Evolutionary conservation across 2,888 invertebrate species (phyloP), one percentile per base, ranked within the genome.

Genomic region (Eurytoma californica): DNA sequence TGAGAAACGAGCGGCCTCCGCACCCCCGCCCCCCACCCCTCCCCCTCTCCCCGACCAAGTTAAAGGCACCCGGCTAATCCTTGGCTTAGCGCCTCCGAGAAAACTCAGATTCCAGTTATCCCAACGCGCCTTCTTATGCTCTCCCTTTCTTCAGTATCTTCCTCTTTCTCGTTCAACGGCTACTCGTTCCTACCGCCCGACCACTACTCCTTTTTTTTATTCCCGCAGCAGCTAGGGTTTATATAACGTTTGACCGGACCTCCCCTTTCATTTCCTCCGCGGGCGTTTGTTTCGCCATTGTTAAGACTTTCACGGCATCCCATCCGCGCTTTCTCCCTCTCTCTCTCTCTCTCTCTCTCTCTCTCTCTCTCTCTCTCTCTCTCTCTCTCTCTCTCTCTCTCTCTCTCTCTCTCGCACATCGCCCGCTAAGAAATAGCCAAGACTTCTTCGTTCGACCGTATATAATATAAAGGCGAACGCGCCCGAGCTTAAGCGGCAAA

Each of bases 41-140:
- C n/a, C n/a, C n/a, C n/a, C n/a, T n/a, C n/a, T n/a, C n/a, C n/a
- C n/a, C 80, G 83, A 84, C 83, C 85, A 84, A 87, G 87, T 87
- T 88, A 87, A 87, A 87, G 88, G 83, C 87, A 28, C 57, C 60
- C 16, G 39, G 47, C 30, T 88, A 88, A 88, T 88, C 88, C 87
- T 60, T 83, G 87, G 85, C 85, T 88, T 87, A 87, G 82, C 82
- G 83, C 80, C 30, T 30, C 30, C 53, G 82, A 85, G 87, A 88
- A 88, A 88, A 88, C 88, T 86, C 86, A 84, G 87, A 87, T 87
- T 87, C 84, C 83, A 88, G 85, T 87, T 87, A 86, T 87, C 85
- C 86, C 83, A 30, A 30, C 30, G 30, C 4, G 30, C 30, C 30
- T 30, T 30, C 30, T 30, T 30, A 30, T 30, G 30, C 30, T 80